Conservation (phyloP, 2,888 invertebrate species). For the Synanthedon andrenaeformis region DNA sequence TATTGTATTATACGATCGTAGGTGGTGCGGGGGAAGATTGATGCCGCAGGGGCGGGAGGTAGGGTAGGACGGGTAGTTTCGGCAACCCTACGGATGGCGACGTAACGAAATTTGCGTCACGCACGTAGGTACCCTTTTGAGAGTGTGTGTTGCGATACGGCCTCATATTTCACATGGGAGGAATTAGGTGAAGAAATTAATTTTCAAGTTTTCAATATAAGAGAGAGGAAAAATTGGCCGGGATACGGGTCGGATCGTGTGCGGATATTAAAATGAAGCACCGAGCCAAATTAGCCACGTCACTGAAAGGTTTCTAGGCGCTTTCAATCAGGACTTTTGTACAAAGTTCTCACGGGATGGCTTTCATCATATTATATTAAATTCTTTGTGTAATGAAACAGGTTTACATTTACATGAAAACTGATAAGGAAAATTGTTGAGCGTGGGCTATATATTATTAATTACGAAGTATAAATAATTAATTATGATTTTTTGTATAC, state of each 20-base stretch:
- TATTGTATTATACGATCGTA: conserved; percentile 69
- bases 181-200: conserved; percentile 66
- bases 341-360: not conserved
- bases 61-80: conserved; percentile 52
- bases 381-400: too few relatives aligned
- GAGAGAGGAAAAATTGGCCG: conserved; percentile 44
- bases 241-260: conserved; percentile 15
- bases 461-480: too few relatives aligned
- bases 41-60: conserved; percentile 41
- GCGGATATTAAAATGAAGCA: conserved; percentile 27
- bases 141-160: conserved; percentile 38
- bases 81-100: conserved; percentile 59
- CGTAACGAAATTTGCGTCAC: conserved; percentile 63
- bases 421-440: too few relatives aligned
- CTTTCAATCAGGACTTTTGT: conserved; percentile 9
- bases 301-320: conserved; percentile 32
- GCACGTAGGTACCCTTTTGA: conserved; percentile 23
- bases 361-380: too few relatives aligned
- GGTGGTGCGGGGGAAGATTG: conserved; percentile 68
- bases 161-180: conserved; percentile 60
- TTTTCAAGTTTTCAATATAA: conserved; percentile 63
- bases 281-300: conserved; percentile 38
- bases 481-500: too few relatives aligned
- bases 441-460: too few relatives aligned
- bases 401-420: too few relatives aligned